These are phyloP conservation scores for Entomobrya multifasciata DNA, from an alignment of 2,888 invertebrate genomes.

Conservation along the genomic window DNA sequence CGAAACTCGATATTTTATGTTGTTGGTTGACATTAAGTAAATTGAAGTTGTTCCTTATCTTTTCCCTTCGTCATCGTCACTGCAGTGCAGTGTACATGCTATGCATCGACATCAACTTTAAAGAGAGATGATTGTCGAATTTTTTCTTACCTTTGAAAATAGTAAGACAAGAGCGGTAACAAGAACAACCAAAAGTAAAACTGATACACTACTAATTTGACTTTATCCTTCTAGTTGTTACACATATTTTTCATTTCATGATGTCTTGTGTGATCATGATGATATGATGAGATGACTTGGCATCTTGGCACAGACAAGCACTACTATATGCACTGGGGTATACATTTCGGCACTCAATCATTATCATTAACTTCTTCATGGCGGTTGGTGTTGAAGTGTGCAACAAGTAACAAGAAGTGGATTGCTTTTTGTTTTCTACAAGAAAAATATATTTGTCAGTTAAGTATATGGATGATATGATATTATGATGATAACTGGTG, in stretches of 20 bases:
- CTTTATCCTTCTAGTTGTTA: constrained; percentile 12
- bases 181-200: neutral
- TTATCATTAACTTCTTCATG: neutral
- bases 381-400: constrained; percentile 18
- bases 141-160: neutral
- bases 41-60: neutral
- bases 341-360: constrained; percentile 36
- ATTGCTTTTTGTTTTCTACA: neutral
- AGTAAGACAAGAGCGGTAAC: neutral
- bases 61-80: too few species aligned
- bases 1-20: constrained; percentile 28
- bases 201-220: constrained; percentile 18
- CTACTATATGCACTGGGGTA: too few species aligned
- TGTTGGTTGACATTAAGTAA: neutral
- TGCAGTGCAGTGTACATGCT: too few species aligned
- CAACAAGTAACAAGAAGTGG: constrained; percentile 8
- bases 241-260: neutral
- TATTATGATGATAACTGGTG: neutral
- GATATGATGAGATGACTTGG: neutral
- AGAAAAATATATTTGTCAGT: neutral
- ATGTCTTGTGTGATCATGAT: neutral
- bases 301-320: constrained; percentile 23
- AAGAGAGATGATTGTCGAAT: too few species aligned
- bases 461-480: neutral
- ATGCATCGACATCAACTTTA: too few species aligned